Evolutionary conservation across 92 coral and sea anemone species (phyloP).

Genomic region (Zoanthus sociatus): DNA sequence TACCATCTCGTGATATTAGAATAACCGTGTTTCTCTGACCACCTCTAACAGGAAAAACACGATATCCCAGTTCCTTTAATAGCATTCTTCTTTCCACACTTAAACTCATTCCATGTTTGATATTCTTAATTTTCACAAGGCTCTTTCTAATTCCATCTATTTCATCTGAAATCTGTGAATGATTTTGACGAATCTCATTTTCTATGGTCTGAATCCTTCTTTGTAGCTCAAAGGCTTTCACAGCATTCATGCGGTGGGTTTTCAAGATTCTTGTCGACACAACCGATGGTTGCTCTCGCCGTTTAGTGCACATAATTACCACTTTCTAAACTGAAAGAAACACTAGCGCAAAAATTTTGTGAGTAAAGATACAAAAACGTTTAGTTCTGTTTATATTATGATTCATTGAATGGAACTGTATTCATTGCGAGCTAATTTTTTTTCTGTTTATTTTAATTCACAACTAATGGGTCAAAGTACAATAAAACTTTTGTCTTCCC

Average conservation of each 20-base stretch:
- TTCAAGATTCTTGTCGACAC: constrained; percentile 77
- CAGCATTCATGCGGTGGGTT: constrained; percentile 81
- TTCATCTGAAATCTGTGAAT: constrained; percentile 84
- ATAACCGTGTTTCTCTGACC: constrained; percentile 52
- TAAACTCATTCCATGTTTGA: constrained; percentile 66
- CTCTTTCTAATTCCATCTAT: constrained; percentile 85
- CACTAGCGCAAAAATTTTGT: neutral
- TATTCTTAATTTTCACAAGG: constrained; percentile 17
- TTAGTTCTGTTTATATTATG: neutral
- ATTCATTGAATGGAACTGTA: neutral
- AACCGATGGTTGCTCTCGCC: constrained; percentile 79
- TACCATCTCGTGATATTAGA: constrained; percentile 67
- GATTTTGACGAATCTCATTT: constrained; percentile 72
- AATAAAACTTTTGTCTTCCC: too few relatives aligned
- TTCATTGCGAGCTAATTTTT: too few relatives aligned
- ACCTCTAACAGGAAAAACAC: constrained; percentile 66
- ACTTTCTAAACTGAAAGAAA: neutral
- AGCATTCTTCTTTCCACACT: constrained; percentile 83
- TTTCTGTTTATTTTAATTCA: too few relatives aligned
- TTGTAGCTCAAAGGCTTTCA: constrained; percentile 82
- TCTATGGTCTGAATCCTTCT: constrained; percentile 73
- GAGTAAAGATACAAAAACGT: neutral
- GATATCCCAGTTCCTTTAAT: constrained; percentile 70
- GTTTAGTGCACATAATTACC: constrained; percentile 54
- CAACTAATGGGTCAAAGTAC: too few relatives aligned